Percentiles rank a stretch among this genome's conserved stretches.
phyloP scores from a whole-genome alignment of 2,888 invertebrate genomes.

The Ornithoptera priamus region DNA sequence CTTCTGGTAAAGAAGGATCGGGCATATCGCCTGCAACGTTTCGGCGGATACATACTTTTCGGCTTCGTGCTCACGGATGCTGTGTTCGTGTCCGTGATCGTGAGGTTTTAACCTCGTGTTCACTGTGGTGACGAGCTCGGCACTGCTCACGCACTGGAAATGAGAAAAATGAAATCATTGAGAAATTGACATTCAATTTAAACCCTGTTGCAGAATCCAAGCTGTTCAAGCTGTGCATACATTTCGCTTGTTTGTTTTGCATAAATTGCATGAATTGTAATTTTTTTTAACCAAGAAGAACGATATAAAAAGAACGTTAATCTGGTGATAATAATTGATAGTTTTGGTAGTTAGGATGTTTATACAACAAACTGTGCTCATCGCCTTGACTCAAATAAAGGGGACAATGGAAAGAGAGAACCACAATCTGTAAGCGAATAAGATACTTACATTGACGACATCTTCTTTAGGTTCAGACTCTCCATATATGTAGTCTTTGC shows the following conservation, averaged over 20 bases:
- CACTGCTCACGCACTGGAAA: constrained; percentile 73
- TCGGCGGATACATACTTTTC: constrained; percentile 50
- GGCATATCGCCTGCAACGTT: constrained; percentile 81
- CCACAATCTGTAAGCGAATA: not conserved
- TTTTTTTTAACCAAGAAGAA: no score
- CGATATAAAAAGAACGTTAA: no score
- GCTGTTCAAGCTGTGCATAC: no score
- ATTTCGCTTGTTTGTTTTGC: no score
- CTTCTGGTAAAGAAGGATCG: constrained; percentile 84
- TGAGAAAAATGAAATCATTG: not conserved
- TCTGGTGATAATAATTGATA: no score
- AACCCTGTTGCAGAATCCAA: no score
- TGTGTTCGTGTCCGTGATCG: constrained; percentile 46
- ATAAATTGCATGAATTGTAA: no score
- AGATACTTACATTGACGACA: constrained; percentile 69
- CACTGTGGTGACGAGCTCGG: constrained; percentile 65
- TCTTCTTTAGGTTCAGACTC: constrained; percentile 48
- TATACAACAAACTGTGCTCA: no score
- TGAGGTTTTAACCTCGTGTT: constrained; percentile 64
- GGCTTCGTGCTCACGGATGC: constrained; percentile 39
- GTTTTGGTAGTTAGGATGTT: no score
- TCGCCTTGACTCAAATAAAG: not conserved
- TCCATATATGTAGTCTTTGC: constrained; percentile 51
- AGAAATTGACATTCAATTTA: no score
- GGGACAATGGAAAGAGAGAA: no score